Evolutionary conservation across 2,797 vertebrate genomes (phyloP), one percentile per base, ranked within the genome.

Genomic region (Sarcophilus harrisii): DNA sequence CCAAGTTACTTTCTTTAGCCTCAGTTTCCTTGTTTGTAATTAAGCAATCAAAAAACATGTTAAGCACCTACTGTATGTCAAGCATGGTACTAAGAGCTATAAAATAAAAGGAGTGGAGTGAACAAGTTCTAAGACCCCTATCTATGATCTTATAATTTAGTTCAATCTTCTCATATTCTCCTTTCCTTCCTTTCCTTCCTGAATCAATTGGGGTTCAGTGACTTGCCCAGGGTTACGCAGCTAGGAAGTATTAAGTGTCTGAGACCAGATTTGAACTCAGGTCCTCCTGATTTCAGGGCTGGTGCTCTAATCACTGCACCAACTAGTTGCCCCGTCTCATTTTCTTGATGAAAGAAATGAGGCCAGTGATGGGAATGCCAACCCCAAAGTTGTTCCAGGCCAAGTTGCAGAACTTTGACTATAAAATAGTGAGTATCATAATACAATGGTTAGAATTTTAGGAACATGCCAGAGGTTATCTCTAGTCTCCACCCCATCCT

Each of bases 21-120:
- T 60, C 73, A 52, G 60, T 95, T 95, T 95, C 92, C 59, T 96
- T 90, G 94, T 96, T 38, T 96, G 91, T 73, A 81, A 81, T 81
- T 38, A 45, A 81, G 24, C 73, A 81, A 24, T 45, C 18, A 3
- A 81, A 38, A 81, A 45, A 45, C 18, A 11, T 81, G n/a, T 9
- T 45, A 27, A 45, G 38, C 1, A 81, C 38, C 38, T 24, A 10
- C 38, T n/a, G 5, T 73, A 62, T 73, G 32, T 27, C 32, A 73
- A 16, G 60, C 1, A 62, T 5, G 27, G 9, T 28, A 16, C 66
- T 73, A 73, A 73, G 66, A 38, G 16, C n/a, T 73, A 3, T 38
- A 73, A 81, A 11, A 45, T 45, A 38, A 38, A 45, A 21, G n/a
- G 32, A 16, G 14, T 73, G 5, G 14, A 16, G 5, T 21, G 38